Conservation (phyloP, 1,140 invertebrate genomes). For the Heliconius eleuchia region DNA sequence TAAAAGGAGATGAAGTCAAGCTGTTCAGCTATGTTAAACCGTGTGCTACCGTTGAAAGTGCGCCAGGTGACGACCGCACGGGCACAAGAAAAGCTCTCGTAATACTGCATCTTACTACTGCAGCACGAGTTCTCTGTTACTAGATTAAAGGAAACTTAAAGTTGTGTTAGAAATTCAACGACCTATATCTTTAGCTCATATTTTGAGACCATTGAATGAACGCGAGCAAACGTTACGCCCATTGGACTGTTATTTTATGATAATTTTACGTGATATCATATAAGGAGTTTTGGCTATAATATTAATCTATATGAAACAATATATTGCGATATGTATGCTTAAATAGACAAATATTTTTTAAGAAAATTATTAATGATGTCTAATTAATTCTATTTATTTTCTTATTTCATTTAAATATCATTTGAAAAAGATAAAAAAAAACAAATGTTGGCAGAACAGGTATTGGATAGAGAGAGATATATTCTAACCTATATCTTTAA, state of each 20-base stretch:
- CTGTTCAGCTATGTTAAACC: background rate
- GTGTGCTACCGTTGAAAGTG: slow-evolving; percentile 15
- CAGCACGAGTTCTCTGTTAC: slow-evolving; percentile 14
- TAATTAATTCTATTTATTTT: too few species aligned
- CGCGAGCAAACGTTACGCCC: background rate
- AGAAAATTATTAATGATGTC: too few species aligned
- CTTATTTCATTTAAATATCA: too few species aligned
- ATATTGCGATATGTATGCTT: too few species aligned
- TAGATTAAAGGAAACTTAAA: slow-evolving; percentile 1
- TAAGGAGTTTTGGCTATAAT: too few species aligned
- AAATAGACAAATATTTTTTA: too few species aligned
- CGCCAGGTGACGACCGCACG: slow-evolving; percentile 14
- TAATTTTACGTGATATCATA: background rate
- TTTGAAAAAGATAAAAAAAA: too few species aligned
- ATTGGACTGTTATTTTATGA: background rate
- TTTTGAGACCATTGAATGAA: background rate
- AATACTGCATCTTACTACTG: slow-evolving; percentile 19
- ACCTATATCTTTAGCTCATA: background rate
- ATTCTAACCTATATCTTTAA: too few species aligned
- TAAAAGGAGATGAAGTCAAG: background rate
- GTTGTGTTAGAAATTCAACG: slow-evolving; percentile 9
- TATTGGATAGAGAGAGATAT: too few species aligned
- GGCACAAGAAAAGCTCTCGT: slow-evolving; percentile 6
- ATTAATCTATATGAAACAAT: too few species aligned
- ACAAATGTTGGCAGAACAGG: too few species aligned